phyloP scores from a whole-genome alignment of 2,797 vertebrate genomes.

The Oreonectes daqikongensis region DNA sequence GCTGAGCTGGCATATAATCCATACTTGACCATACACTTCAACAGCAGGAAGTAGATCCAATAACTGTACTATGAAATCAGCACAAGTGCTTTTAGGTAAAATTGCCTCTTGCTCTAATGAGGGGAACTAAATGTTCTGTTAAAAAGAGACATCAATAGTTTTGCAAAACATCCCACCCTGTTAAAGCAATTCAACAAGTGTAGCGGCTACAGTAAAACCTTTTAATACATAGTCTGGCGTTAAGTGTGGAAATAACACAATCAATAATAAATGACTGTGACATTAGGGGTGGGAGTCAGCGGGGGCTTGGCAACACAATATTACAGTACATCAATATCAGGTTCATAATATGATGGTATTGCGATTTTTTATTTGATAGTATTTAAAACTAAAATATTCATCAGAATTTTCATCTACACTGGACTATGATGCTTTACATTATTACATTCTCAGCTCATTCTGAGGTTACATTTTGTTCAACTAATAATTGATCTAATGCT shows the following conservation, averaged over 20 bases:
- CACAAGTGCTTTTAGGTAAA: slow-evolving; percentile 13
- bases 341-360: no score
- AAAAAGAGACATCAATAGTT: slow-evolving; percentile 29
- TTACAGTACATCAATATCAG: not conserved
- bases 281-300: not conserved
- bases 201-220: not conserved
- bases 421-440: no score
- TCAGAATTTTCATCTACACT: no score
- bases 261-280: not conserved
- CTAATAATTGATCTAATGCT: not conserved
- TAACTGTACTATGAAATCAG: slow-evolving; percentile 53
- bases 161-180: slow-evolving; percentile 26
- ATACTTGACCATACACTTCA: slow-evolving; percentile 55
- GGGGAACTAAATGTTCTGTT: slow-evolving; percentile 14
- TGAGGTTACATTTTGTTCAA: no score
- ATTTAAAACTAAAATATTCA: not conserved
- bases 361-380: no score
- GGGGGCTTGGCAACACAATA: not conserved
- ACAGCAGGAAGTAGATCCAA: slow-evolving; percentile 40
- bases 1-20: slow-evolving; percentile 59
- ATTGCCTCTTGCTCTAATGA: slow-evolving; percentile 23
- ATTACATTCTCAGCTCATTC: no score
- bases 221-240: not conserved
- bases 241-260: not conserved
- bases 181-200: slow-evolving; percentile 29